Base-by-base conservation (phyloP, 2,113 vertebrate genomes). In the Paracanthobrama guichenoti region DNA sequence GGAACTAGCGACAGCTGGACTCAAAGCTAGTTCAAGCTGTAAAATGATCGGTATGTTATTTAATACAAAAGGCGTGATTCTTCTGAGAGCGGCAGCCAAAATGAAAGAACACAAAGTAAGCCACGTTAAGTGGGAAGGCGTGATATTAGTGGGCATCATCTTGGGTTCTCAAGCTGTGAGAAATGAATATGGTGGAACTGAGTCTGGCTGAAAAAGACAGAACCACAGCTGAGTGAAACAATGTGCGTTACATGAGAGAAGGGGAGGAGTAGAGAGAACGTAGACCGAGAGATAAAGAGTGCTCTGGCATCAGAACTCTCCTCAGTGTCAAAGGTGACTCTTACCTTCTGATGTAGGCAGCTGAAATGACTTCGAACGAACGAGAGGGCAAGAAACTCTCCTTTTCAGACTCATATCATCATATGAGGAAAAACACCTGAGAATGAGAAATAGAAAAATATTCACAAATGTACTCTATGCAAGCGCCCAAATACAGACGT, bases 351-450 rank as follows among this genome's bases (percentile, higher is more conserved):
- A 94, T 80, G 95, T 93, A 81, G 96, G 94, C 80, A 99, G 91
- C 88, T 98, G 97, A 88, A 99, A 96, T 31, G 98, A 99, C 89
- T 97, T 98, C 3, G 97, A 99, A 87, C 97, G 97, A 86, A 99
- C 95, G 11, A 99, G 95, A 1, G 97, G 97, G 87, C 96, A 96
- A 73, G 96, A 95, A 79, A 96, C 96, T 93, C 96, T 97, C 90
- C 97, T 95, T 92, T 96, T 98, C 86, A 99, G 93, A 93, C 95
- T 99, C 96, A 97, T 96, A 88, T 99, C 97, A 84, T 99, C 98
- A 66, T 99, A 99, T 39, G 97, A 99, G 39, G 98, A 99, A 88
- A 99, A 98, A 92, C 98, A 99, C 79, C 98, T 99, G 88, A 69
- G 39, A 44, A 87, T 85, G 31, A 85, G 12, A 84, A 80, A 53